Evolutionary conservation across 2,797 vertebrate species (phyloP).

Genomic region (Octomys mimax): DNA sequence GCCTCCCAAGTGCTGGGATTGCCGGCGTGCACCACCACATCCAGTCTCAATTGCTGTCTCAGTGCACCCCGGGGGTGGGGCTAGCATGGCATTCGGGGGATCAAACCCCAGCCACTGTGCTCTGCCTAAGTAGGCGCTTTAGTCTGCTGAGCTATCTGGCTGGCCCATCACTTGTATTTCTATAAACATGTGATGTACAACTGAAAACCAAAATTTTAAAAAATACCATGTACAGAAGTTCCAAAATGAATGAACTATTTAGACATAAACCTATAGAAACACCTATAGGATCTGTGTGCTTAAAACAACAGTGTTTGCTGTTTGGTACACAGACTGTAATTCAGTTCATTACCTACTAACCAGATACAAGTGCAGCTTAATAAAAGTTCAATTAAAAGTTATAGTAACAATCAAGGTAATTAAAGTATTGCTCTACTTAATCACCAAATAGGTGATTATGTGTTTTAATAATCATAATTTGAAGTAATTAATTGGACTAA

Average conservation of each 20-base stretch:
- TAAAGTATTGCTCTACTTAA: background rate
- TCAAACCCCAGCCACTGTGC: no score
- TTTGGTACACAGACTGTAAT: background rate
- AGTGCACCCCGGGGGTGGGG: no score
- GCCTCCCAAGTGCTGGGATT: no score
- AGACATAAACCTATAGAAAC: constrained; percentile 15
- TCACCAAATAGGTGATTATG: background rate
- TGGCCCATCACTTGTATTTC: background rate
- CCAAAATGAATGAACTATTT: constrained; percentile 5
- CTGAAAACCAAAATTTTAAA: background rate
- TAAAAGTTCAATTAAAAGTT: background rate
- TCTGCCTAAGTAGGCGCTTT: no score
- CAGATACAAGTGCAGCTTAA: background rate
- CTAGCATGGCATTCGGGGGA: no score
- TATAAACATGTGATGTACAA: background rate
- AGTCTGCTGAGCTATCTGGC: no score
- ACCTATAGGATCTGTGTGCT: background rate
- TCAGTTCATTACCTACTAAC: background rate
- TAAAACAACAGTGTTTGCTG: background rate
- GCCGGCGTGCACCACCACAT: no score
- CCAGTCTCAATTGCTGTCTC: no score
- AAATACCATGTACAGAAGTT: background rate
- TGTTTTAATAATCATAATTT: background rate
- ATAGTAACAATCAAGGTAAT: constrained; percentile 17
- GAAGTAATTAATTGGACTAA: constrained; percentile 12